Evolutionary conservation across 2,113 vertebrate species (phyloP).

Genomic region (Geococcyx californianus): DNA sequence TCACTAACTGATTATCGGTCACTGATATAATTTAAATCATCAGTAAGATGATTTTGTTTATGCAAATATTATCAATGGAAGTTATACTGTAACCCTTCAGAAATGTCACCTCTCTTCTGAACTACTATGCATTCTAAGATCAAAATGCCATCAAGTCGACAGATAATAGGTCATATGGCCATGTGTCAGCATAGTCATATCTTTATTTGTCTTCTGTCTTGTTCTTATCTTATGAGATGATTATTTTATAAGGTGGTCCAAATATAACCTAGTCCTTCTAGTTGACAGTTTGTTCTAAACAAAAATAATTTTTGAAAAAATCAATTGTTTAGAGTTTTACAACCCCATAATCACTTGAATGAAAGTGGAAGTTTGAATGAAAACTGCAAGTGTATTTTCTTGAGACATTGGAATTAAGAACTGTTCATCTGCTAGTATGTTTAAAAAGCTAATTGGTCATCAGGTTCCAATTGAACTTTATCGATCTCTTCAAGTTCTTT

Average conservation of each 20-base stretch:
- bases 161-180: background rate
- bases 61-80: background rate
- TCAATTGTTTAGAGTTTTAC: background rate
- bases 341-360: background rate
- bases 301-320: background rate
- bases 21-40: background rate
- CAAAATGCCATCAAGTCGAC: background rate
- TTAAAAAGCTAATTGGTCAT: background rate
- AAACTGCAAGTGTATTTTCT: background rate
- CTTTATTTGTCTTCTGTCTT: background rate
- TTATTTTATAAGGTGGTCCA: background rate
- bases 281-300: background rate
- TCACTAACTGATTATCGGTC: background rate
- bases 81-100: background rate
- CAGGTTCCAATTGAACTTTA: background rate
- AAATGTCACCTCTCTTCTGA: background rate
- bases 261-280: background rate
- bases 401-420: background rate
- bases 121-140: background rate
- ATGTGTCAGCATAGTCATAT: background rate
- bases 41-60: background rate
- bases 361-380: background rate
- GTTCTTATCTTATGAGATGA: background rate
- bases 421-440: background rate
- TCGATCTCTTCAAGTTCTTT: background rate